Evolutionary conservation across 92 coral and sea anemone species (phyloP).

Genomic region (Phenganax marumi): DNA sequence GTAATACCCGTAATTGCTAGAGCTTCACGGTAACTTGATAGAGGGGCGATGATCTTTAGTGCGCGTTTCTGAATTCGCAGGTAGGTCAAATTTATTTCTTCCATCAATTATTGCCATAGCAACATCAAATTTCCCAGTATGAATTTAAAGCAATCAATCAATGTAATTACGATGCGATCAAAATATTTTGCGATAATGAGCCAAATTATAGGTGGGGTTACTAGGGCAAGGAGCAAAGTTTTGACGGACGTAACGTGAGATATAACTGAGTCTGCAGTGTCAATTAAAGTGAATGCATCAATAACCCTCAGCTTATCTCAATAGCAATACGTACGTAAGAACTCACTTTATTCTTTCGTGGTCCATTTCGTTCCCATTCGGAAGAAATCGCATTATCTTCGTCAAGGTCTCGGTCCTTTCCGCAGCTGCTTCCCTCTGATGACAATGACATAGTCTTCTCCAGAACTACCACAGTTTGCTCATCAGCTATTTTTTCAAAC

Average conservation of each 20-base stretch:
- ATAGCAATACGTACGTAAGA: background rate
- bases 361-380: slow-evolving; percentile 23
- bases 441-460: slow-evolving; percentile 10
- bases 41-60: too few species aligned
- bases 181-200: background rate
- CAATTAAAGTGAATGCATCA: background rate
- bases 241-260: background rate
- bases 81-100: too few species aligned
- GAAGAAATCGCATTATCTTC: slow-evolving; percentile 20
- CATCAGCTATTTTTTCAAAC: background rate
- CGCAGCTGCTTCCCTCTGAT: background rate
- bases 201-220: background rate
- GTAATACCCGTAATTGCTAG: too few species aligned
- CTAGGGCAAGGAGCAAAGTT: background rate
- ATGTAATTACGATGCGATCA: background rate
- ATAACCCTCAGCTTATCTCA: background rate
- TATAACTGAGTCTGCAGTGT: background rate
- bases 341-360: slow-evolving; percentile 9
- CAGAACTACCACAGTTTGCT: background rate
- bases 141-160: background rate
- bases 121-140: too few species aligned
- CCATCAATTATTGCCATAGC: too few species aligned
- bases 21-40: too few species aligned
- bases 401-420: slow-evolving; percentile 2
- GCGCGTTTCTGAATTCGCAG: too few species aligned